phyloP scores from a whole-genome alignment of 2,888 invertebrate species.

The Leucania comma region DNA sequence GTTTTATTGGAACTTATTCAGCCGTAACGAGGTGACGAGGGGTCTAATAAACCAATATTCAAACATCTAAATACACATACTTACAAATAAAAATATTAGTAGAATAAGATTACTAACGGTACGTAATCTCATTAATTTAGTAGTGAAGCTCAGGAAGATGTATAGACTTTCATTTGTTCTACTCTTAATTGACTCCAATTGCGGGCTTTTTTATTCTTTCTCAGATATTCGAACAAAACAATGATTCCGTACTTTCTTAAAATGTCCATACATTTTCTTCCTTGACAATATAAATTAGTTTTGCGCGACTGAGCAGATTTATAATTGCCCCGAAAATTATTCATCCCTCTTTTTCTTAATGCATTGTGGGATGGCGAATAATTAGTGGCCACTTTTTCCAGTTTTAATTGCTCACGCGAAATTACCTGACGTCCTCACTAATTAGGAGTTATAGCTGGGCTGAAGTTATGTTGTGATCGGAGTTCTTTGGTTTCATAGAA shows the following conservation, averaged over 20 bases:
- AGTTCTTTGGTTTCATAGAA: constrained; percentile 1
- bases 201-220: constrained; percentile 14
- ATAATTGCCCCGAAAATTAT: constrained; percentile 65
- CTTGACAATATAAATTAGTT: constrained; percentile 66
- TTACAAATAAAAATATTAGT: too few species aligned
- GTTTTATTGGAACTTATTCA: too few species aligned
- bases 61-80: too few species aligned
- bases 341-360: constrained; percentile 65
- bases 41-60: too few species aligned
- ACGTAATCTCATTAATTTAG: background rate
- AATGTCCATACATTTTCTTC: constrained; percentile 60
- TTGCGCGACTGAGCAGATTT: constrained; percentile 65
- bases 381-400: constrained; percentile 63
- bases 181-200: constrained; percentile 30
- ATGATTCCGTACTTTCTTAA: constrained; percentile 43
- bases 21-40: too few species aligned
- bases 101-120: background rate
- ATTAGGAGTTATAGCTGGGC: constrained; percentile 47
- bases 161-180: constrained; percentile 15
- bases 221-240: constrained; percentile 38
- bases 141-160: background rate
- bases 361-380: constrained; percentile 63
- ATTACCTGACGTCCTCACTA: constrained; percentile 61
- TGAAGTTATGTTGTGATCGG: constrained; percentile 14
- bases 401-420: constrained; percentile 62